A percentile compares a stretch with the other conserved stretches of the same genome.
These are phyloP conservation scores for Apomyelois bistriatella DNA, from an alignment of 2,888 invertebrate genomes.

Conservation along the genomic window DNA sequence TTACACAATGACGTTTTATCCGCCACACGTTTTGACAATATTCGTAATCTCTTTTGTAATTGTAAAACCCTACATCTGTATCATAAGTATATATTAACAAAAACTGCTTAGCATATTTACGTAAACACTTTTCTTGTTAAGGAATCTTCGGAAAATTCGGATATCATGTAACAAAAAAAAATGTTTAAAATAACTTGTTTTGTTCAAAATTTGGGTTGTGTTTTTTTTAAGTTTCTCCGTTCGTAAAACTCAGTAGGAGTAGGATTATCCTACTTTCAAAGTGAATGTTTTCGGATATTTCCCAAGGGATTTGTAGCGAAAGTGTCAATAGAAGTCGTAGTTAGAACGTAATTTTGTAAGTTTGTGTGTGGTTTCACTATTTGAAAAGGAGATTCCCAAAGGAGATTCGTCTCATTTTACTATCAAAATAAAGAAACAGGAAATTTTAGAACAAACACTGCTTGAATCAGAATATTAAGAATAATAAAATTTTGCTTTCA, in stretches of 20 bases:
- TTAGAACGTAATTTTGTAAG: too few species aligned
- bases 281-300: conserved; percentile 34
- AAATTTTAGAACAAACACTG: too few species aligned
- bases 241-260: conserved; percentile 54
- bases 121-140: too few species aligned
- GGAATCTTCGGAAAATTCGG: too few species aligned
- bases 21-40: too few species aligned
- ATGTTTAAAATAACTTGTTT: neutral
- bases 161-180: too few species aligned
- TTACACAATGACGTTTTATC: too few species aligned
- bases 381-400: conserved; percentile 2
- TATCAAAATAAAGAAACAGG: neutral
- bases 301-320: conserved; percentile 43
- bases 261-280: conserved; percentile 29
- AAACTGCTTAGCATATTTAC: too few species aligned
- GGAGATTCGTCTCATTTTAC: neutral
- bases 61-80: too few species aligned
- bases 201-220: neutral
- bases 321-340: conserved; percentile 26
- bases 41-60: too few species aligned
- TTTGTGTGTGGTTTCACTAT: conserved; percentile 5
- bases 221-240: conserved; percentile 13
- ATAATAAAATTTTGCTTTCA: too few species aligned
- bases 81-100: too few species aligned
- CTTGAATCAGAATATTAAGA: neutral